These are phyloP conservation scores for Athalia cordata DNA, from an alignment of 2,888 invertebrate genomes.

Conservation along the genomic window DNA sequence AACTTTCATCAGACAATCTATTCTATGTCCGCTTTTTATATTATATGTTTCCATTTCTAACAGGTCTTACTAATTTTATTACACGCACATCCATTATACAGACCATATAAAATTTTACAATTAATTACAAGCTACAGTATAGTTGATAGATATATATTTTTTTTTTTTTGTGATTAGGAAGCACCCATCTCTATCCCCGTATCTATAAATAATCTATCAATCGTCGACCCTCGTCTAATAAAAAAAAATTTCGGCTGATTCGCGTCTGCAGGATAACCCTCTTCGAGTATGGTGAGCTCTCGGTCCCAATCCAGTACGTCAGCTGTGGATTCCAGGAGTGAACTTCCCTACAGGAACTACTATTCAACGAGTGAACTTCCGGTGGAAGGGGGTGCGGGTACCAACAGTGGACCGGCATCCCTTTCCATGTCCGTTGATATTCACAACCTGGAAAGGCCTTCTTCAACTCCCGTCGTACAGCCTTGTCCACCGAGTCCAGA, in stretches of 20 bases:
- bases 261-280: conserved; percentile 28
- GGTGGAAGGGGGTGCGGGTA: conserved; percentile 29
- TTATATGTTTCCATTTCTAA: too few relatives aligned
- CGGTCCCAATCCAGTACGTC: conserved; percentile 61
- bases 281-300: conserved; percentile 68
- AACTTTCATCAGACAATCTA: too few relatives aligned
- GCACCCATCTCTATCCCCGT: too few relatives aligned
- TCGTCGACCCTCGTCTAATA: background rate
- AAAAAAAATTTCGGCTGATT: conserved; percentile 32
- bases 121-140: too few relatives aligned
- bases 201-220: too few relatives aligned
- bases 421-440: conserved; percentile 61
- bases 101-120: too few relatives aligned
- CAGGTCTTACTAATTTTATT: too few relatives aligned
- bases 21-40: too few relatives aligned
- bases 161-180: too few relatives aligned
- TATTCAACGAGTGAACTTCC: conserved; percentile 34
- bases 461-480: conserved; percentile 44
- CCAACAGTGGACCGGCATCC: conserved; percentile 64
- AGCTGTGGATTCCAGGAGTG: conserved; percentile 42
- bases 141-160: too few relatives aligned
- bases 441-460: conserved; percentile 56
- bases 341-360: conserved; percentile 34
- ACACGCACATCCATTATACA: too few relatives aligned
- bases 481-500: conserved; percentile 59